Percentiles rank a stretch among this genome's conserved stretches.
phyloP scores from a whole-genome alignment of 2,113 vertebrate genomes.

The Laticauda colubrina region DNA sequence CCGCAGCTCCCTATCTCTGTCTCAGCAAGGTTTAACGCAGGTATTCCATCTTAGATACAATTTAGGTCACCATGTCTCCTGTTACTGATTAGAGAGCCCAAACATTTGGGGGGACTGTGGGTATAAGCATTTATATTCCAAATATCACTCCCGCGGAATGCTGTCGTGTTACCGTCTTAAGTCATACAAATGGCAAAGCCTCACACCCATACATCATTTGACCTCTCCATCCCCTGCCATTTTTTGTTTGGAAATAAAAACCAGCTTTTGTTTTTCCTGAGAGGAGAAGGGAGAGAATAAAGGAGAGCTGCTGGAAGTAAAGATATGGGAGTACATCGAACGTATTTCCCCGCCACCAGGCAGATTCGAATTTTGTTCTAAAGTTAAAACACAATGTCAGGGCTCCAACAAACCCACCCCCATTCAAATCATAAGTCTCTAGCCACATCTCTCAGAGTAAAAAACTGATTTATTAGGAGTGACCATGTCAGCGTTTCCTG shows the following conservation, averaged over 20 bases:
- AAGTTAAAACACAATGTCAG: not conserved
- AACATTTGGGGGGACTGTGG: not conserved
- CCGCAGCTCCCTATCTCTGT: not conserved
- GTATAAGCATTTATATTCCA: not conserved
- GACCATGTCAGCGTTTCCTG: no score
- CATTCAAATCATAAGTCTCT: no score
- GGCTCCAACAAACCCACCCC: no score
- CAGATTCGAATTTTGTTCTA: not conserved
- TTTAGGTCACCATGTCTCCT: not conserved
- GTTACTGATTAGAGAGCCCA: not conserved
- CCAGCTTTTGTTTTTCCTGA: not conserved
- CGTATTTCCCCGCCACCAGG: not conserved
- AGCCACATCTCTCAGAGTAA: no score
- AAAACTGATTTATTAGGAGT: no score
- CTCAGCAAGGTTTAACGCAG: fast-evolving
- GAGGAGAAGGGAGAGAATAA: not conserved
- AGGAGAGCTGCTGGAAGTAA: not conserved
- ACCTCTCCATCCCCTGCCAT: not conserved
- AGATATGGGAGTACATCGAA: not conserved
- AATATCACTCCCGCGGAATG: not conserved
- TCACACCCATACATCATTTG: not conserved
- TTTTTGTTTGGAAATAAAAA: not conserved
- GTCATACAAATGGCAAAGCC: not conserved
- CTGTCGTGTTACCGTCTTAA: not conserved
- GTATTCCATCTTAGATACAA: not conserved